Evolutionary conservation across 2,888 invertebrate species (phyloP).

Genomic region (Sarcophaga variegata): DNA sequence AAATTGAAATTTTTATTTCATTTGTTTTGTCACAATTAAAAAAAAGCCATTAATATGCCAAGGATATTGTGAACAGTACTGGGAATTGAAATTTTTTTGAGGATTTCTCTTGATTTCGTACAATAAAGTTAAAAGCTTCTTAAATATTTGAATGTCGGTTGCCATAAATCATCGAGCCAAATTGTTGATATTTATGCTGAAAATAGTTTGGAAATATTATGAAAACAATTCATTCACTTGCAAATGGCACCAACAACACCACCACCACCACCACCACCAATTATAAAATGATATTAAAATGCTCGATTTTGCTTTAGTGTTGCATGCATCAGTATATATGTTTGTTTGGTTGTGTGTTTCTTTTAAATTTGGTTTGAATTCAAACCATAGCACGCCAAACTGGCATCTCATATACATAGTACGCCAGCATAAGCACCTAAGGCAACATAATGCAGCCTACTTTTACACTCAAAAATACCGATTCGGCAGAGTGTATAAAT

Average conservation of each 20-base stretch:
- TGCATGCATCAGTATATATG: not conserved
- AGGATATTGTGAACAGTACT: not conserved
- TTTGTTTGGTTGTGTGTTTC: slow-evolving; percentile 23
- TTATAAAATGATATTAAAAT: not conserved
- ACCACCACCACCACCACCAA: no score
- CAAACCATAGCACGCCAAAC: slow-evolving; percentile 27
- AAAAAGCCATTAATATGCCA: no score
- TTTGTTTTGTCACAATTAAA: no score
- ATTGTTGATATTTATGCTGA: slow-evolving; percentile 30
- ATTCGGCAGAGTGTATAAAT: no score
- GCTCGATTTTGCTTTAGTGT: not conserved
- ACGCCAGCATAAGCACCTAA: not conserved
- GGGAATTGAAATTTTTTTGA: not conserved
- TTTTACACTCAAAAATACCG: no score
- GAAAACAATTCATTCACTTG: slow-evolving; percentile 48
- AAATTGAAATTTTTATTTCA: no score
- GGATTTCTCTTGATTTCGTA: not conserved
- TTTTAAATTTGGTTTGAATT: not conserved
- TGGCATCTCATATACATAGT: slow-evolving; percentile 27
- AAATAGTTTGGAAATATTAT: slow-evolving; percentile 53
- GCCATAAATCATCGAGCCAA: not conserved
- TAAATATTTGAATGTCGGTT: not conserved
- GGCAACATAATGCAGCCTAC: not conserved
- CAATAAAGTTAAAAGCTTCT: not conserved
- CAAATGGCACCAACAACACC: not conserved